A percentile compares a stretch with the other conserved stretches of the same genome.
phyloP scores from a whole-genome alignment of 2,113 vertebrate genomes.

The Meleagris gallopavo region DNA sequence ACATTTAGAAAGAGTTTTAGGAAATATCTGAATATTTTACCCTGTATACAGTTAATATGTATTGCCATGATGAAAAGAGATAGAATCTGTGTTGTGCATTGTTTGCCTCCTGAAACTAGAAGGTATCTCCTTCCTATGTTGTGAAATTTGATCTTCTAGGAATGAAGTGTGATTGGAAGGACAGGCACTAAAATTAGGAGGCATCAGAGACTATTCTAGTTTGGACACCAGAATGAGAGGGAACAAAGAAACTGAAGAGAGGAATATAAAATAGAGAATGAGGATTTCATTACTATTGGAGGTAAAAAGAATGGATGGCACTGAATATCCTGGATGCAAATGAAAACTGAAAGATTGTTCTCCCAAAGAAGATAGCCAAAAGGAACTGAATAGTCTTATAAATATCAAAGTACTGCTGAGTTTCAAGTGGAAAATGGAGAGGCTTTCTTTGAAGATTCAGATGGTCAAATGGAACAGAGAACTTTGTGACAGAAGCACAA shows the following conservation, averaged over 20 bases:
- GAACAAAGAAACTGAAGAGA: not conserved
- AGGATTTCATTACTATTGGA: not conserved
- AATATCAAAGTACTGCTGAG: not conserved
- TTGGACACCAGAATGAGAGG: not conserved
- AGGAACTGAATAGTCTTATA: not conserved
- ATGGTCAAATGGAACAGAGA: not conserved
- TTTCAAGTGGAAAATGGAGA: not conserved
- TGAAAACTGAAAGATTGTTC: not conserved
- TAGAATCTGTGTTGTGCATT: not conserved
- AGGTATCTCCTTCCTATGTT: not conserved
- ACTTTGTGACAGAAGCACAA: fast-evolving
- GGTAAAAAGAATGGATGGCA: not conserved
- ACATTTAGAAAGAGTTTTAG: not conserved
- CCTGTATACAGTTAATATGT: not conserved
- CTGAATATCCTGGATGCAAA: not conserved
- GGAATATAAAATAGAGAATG: not conserved
- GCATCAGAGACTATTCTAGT: not conserved
- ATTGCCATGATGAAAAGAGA: not conserved
- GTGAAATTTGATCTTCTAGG: not conserved
- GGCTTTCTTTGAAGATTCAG: not conserved
- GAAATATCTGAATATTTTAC: not conserved
- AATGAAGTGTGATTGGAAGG: not conserved
- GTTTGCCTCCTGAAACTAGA: not conserved
- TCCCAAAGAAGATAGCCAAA: not conserved
- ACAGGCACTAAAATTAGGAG: not conserved